phyloP scores from a whole-genome alignment of 2,113 vertebrate species.

The Cercopithecus mona region DNA sequence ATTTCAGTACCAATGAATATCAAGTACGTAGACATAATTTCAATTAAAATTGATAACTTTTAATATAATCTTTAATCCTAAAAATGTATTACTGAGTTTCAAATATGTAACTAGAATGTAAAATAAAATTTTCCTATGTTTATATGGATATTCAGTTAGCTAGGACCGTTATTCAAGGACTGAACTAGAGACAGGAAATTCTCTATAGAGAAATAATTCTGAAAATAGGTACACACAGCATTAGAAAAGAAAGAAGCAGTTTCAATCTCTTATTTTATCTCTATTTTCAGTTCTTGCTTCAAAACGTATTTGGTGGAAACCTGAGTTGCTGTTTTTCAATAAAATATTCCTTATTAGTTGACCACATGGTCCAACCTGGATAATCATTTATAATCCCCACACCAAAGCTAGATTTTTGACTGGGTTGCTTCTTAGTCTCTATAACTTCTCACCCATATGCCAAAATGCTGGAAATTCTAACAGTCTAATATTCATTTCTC shows the following conservation, averaged over 20 bases:
- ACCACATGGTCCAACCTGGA: background rate
- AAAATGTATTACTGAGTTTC: background rate
- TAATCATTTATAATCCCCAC: background rate
- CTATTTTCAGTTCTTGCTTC: background rate
- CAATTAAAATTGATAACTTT: background rate
- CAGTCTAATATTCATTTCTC: background rate
- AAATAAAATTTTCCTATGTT: background rate
- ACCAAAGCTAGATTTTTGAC: background rate
- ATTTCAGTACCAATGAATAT: background rate
- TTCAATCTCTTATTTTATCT: background rate
- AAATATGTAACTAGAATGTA: background rate
- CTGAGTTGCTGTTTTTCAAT: background rate
- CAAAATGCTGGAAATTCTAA: background rate
- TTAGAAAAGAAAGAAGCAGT: background rate
- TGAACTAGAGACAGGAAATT: background rate
- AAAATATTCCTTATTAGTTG: background rate
- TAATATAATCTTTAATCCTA: background rate
- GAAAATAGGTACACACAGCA: background rate
- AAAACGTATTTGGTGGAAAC: background rate
- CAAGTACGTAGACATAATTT: background rate
- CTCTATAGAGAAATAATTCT: background rate
- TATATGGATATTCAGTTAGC: background rate
- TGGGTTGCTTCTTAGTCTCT: background rate
- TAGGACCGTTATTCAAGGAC: background rate
- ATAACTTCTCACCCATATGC: background rate